phyloP scores from a whole-genome alignment of 2,797 vertebrate species.

The Melanotaenia parkinsoni region DNA sequence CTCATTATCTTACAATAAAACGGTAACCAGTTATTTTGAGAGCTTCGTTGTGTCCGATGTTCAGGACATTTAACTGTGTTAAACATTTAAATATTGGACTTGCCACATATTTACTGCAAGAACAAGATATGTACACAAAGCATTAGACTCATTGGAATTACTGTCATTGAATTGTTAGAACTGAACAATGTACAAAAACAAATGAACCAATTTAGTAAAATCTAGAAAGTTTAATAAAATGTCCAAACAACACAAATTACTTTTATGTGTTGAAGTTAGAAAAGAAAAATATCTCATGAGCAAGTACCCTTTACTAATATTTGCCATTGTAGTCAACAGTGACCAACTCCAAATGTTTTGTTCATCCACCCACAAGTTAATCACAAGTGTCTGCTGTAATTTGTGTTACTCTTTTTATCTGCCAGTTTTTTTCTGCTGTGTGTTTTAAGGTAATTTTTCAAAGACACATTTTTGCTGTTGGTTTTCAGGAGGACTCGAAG shows the following conservation, averaged over 20 bases:
- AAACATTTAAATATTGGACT: conserved; percentile 6
- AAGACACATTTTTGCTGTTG: background rate
- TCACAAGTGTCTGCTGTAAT: background rate
- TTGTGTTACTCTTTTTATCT: background rate
- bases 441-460: background rate
- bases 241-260: background rate
- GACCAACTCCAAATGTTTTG: background rate
- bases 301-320: background rate
- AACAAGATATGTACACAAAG: background rate
- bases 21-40: conserved; percentile 15
- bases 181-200: background rate
- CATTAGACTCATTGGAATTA: background rate
- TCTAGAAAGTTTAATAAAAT: background rate
- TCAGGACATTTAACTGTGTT: conserved; percentile 15
- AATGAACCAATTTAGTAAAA: background rate
- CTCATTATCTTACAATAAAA: conserved; percentile 22
- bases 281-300: background rate
- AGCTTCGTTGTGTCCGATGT: conserved; percentile 11
- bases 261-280: background rate
- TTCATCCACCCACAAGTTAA: background rate
- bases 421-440: background rate
- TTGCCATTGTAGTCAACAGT: background rate
- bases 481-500: background rate
- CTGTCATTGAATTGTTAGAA: background rate
- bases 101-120: conserved; percentile 7